Base-by-base conservation (phyloP, 2,888 invertebrate species). In the Hirudinaria manillensis region DNA sequence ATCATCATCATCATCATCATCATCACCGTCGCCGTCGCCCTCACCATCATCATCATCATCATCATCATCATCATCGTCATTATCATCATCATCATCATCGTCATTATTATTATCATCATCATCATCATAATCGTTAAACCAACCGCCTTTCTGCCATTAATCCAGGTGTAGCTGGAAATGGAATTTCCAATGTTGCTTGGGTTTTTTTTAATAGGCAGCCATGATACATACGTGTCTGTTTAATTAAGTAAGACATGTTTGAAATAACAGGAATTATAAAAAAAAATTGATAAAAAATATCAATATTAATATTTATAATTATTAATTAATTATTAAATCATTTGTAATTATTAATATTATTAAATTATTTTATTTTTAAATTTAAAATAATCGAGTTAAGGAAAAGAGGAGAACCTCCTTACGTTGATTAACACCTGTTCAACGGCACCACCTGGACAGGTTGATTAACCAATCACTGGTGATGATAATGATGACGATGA, bases 1-100 rank as follows among this genome's bases (percentile, higher is more conserved):
- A 71, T 71, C 71, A 71, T 71, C 45, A 71, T 71, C 71, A 72
- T 72, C 55, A 72, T 72, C 72, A 72, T 56, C 55, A 72, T 72
- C 72, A 72, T 56, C 55, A 55, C 55, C 72, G 27, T 72, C 34
- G 29, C 29, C 55, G 3, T 72, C 27, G 29, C 55, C 72, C 7
- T 55, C 34, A 34, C 55, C 71, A 71, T 71, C 38, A 71, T 71
- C 38, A 71, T 45, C 38, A 71, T 71, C 38, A 71, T 71, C 38
- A 71, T 71, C 38, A 71, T 45, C 38, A 71, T 71, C 38, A 45
- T 71, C 38, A 45, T 45, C 19, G 19, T 71, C 38, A 45, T 45
- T 21, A 45, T 45, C 38, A 45, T 71, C 71, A 53, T 71, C 38
- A 45, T 71, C 38, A 45, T 71, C 21, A 45, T 71, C 38, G n/a